These are phyloP conservation scores for Pyrocephalus nanus DNA, from an alignment of 2,797 vertebrate species.

Conservation along the genomic window DNA sequence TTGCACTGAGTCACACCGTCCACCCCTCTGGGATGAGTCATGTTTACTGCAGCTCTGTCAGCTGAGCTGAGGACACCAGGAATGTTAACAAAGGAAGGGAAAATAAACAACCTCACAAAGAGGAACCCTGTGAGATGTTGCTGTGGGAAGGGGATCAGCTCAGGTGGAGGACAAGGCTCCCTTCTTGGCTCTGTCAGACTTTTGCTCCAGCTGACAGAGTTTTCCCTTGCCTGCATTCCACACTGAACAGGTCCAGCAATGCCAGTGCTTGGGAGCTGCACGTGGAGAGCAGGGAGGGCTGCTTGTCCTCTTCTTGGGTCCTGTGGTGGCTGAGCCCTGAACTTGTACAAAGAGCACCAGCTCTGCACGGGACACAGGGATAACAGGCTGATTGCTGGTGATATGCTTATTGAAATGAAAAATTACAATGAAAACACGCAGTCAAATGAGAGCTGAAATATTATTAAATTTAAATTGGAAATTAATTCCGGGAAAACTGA, in stretches of 20 bases:
- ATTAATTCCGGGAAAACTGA: background rate
- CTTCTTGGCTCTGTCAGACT: background rate
- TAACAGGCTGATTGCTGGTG: background rate
- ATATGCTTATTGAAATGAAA: background rate
- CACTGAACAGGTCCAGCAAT: background rate
- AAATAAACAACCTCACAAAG: background rate
- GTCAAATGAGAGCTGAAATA: background rate
- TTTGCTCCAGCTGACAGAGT: background rate
- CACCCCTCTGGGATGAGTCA: background rate
- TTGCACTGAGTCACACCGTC: background rate
- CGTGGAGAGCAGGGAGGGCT: background rate
- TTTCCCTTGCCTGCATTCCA: background rate
- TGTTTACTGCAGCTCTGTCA: background rate
- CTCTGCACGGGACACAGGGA: fast-evolving
- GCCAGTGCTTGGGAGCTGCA: background rate
- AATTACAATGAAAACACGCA: background rate
- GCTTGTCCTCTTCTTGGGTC: background rate
- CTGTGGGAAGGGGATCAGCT: background rate
- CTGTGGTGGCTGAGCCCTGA: background rate
- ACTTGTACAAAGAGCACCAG: background rate
- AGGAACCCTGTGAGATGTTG: background rate
- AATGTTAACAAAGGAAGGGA: background rate
- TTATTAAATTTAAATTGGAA: background rate
- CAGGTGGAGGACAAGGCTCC: background rate
- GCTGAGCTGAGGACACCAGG: background rate